Conservation (phyloP, 2,888 invertebrate genomes). For the Limenitis camilla region DNA sequence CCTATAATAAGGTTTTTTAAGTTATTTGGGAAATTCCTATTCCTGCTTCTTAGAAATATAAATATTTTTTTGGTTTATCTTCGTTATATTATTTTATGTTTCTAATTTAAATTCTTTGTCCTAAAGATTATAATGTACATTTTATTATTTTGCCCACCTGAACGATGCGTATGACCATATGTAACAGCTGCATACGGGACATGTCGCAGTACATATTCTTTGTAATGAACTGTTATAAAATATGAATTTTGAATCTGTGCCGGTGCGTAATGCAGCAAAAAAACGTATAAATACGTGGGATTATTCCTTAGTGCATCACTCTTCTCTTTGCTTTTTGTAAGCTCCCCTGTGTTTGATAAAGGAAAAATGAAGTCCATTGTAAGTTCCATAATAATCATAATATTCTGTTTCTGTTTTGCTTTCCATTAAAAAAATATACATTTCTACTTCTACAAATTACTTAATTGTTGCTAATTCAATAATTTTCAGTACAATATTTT, state of each 20-base stretch:
- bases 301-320: slow-evolving; percentile 65
- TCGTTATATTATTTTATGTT: too few relatives aligned
- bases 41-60: too few relatives aligned
- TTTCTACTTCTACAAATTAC: too few relatives aligned
- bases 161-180: slow-evolving; percentile 6
- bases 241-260: slow-evolving; percentile 44
- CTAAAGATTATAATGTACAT: not conserved
- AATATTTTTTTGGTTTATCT: too few relatives aligned
- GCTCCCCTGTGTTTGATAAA: slow-evolving; percentile 36
- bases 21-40: too few relatives aligned
- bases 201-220: slow-evolving; percentile 41
- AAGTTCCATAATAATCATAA: slow-evolving; percentile 35
- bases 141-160: not conserved
- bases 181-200: slow-evolving; percentile 40
- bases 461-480: too few relatives aligned
- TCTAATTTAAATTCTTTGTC: not conserved
- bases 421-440: too few relatives aligned
- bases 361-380: slow-evolving; percentile 61
- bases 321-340: slow-evolving; percentile 44
- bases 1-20: too few relatives aligned
- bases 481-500: too few relatives aligned
- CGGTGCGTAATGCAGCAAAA: slow-evolving; percentile 58
- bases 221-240: slow-evolving; percentile 53
- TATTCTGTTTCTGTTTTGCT: not conserved
- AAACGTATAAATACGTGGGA: slow-evolving; percentile 68